These are phyloP conservation scores for Diplazon laetatorius DNA, from an alignment of 2,888 invertebrate species.

Conservation along the genomic window DNA sequence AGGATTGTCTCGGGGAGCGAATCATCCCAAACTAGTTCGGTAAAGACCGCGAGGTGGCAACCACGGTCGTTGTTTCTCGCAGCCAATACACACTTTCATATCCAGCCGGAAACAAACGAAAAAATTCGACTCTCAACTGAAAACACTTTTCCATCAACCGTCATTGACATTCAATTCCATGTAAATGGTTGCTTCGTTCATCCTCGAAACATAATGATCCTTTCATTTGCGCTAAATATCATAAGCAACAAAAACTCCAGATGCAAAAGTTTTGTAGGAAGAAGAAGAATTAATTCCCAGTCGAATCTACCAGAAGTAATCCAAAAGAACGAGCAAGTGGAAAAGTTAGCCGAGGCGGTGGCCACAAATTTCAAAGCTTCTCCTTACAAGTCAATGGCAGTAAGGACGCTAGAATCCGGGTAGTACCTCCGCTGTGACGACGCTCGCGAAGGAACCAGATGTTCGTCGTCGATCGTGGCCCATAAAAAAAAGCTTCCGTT, in stretches of 20 bases:
- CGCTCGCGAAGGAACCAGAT: conserved; percentile 71
- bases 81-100: too few species aligned
- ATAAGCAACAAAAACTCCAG: not conserved
- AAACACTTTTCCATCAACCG: too few species aligned
- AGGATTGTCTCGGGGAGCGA: too few species aligned
- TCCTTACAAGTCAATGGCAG: conserved; percentile 53
- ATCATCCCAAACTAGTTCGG: too few species aligned
- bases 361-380: conserved; percentile 59
- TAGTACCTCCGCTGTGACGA: conserved; percentile 36
- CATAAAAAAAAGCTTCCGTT: conserved; percentile 72
- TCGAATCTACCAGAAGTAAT: conserved; percentile 30
- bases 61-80: too few species aligned
- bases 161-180: too few species aligned
- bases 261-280: conserved; percentile 18
- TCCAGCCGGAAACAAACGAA: too few species aligned
- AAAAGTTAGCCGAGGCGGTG: conserved; percentile 21
- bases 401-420: conserved; percentile 18
- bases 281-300: conserved; percentile 18
- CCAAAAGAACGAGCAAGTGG: conserved; percentile 9
- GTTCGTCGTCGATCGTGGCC: conserved; percentile 73
- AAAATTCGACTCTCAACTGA: too few species aligned
- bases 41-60: too few species aligned
- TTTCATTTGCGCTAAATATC: too few species aligned
- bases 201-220: too few species aligned
- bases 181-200: too few species aligned